Conservation (phyloP, 2,888 invertebrate species). For the Beris morrisii region DNA sequence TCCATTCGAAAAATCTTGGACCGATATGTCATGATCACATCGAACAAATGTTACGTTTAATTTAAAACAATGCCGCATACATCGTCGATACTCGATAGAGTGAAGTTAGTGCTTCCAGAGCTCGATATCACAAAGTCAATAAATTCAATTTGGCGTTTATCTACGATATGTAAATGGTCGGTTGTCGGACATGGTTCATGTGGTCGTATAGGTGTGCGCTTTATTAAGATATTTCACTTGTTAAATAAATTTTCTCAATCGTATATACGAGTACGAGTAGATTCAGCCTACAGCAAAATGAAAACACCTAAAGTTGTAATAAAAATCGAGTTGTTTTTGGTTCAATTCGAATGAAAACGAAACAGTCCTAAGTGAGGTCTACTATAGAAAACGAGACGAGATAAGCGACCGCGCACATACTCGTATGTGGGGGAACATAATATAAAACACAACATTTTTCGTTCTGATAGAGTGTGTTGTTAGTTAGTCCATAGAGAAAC, state of each 20-base stretch:
- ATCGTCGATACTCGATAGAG: not conserved
- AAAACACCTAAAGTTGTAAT: slow-evolving; percentile 33
- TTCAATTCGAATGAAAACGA: slow-evolving; percentile 6
- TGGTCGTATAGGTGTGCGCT: slow-evolving; percentile 27
- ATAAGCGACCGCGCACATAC: not conserved
- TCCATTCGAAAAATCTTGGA: too few species aligned
- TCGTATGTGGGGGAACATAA: not conserved
- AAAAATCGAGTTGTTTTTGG: not conserved
- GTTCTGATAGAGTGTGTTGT: slow-evolving; percentile 18
- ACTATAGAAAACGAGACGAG: not conserved
- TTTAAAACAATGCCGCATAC: not conserved
- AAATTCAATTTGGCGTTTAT: slow-evolving; percentile 24
- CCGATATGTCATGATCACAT: not conserved
- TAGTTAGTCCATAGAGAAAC: not conserved
- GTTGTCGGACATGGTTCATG: slow-evolving; percentile 32
- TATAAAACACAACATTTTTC: slow-evolving; percentile 27
- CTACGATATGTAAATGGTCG: slow-evolving; percentile 31
- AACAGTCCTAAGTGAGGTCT: not conserved
- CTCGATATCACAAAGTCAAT: slow-evolving; percentile 13
- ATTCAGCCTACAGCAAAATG: slow-evolving; percentile 2
- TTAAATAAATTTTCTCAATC: slow-evolving; percentile 30
- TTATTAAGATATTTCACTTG: slow-evolving; percentile 35
- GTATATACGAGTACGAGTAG: not conserved
- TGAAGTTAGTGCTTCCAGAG: slow-evolving; percentile 3
- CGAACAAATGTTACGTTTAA: slow-evolving; percentile 12